A percentile compares a stretch with the other conserved stretches of the same genome.
Evolutionary conservation across 1,140 invertebrate species (phyloP).

Genomic region (Aphelenchoides besseyi): DNA sequence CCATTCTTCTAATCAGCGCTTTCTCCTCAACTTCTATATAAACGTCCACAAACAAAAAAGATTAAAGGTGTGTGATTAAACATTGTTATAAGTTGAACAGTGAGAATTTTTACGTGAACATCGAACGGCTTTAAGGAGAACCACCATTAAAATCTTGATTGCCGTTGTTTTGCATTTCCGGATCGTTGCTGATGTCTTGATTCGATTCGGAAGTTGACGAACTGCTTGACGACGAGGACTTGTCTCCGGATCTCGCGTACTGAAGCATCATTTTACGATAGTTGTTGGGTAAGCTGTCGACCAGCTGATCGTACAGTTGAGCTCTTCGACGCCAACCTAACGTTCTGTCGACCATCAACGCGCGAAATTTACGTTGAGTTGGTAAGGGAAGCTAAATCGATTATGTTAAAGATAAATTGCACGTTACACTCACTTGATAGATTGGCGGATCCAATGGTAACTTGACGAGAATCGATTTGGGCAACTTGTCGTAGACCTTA

Average conservation of each 20-base stretch:
- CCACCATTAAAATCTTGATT: background rate
- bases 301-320: conserved; percentile 8
- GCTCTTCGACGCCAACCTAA: conserved; percentile 2
- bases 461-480: conserved; percentile 4
- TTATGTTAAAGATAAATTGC: background rate
- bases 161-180: background rate
- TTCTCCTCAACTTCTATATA: too few species aligned
- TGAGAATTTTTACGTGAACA: background rate
- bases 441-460: conserved; percentile 10
- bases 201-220: background rate
- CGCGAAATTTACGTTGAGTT: conserved; percentile 4
- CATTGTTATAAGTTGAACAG: background rate
- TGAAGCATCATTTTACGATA: background rate
- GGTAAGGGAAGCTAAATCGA: conserved; percentile 1
- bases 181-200: background rate
- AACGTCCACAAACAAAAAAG: too few species aligned
- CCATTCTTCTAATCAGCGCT: too few species aligned
- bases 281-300: background rate
- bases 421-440: conserved; percentile 5
- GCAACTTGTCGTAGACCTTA: conserved; percentile 10
- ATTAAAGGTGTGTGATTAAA: background rate
- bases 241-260: background rate
- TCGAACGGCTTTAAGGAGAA: too few species aligned
- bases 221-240: background rate
- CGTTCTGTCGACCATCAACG: background rate